Conservation (phyloP, 2,113 vertebrate species). For the Eulemur rufifrons region DNA sequence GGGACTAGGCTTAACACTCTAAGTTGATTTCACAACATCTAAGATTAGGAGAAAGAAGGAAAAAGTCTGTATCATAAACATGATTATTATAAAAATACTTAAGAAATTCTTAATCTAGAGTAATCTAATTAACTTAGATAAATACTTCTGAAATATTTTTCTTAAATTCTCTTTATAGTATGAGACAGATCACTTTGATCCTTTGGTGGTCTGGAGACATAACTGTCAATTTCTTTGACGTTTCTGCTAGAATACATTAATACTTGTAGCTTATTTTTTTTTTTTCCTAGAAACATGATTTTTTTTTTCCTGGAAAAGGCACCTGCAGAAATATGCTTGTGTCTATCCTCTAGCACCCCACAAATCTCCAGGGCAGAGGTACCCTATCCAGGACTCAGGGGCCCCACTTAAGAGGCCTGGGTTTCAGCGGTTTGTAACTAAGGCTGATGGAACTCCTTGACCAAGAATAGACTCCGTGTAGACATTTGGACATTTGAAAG, state of each 20-base stretch:
- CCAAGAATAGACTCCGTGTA: not conserved
- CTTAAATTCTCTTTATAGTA: not conserved
- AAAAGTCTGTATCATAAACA: not conserved
- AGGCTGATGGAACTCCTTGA: too few species aligned
- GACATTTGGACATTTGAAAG: accelerated
- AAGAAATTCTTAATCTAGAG: not conserved
- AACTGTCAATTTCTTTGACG: not conserved
- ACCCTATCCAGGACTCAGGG: too few species aligned
- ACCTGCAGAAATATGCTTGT: not conserved
- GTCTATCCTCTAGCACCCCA: not conserved
- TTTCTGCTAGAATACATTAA: not conserved
- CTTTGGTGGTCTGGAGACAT: not conserved
- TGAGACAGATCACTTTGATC: not conserved
- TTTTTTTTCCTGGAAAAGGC: not conserved
- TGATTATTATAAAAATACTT: not conserved
- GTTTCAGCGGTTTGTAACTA: too few species aligned
- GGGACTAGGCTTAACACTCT: not conserved
- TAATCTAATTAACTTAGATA: not conserved
- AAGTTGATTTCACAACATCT: not conserved
- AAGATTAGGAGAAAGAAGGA: not conserved
- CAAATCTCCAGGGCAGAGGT: not conserved
- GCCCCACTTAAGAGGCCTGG: not conserved
- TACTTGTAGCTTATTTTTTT: not conserved
- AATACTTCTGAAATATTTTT: not conserved
- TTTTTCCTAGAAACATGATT: not conserved